These are phyloP conservation scores for Hemibagrus wyckioides DNA, from an alignment of 2,113 vertebrate genomes.

Conservation along the genomic window DNA sequence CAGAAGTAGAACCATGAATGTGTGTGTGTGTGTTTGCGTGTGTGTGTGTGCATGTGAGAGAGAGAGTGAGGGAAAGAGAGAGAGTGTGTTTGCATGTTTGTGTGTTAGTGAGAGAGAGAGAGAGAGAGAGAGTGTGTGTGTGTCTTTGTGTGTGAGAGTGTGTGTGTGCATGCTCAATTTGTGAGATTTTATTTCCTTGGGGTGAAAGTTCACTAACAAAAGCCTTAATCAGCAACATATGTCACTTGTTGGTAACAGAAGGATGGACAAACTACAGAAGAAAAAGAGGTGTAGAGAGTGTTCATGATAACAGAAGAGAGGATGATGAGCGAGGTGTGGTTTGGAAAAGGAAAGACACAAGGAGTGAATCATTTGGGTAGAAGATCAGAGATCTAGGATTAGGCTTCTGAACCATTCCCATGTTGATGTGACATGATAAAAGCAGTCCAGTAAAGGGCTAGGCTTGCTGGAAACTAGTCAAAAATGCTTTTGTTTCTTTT, in stretches of 20 bases:
- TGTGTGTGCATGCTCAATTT: neutral
- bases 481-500: neutral
- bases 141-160: neutral
- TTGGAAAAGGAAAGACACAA: constrained; percentile 1
- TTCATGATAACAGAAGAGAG: neutral
- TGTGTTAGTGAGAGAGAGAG: too few species aligned
- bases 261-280: constrained; percentile 7
- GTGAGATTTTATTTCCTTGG: constrained; percentile 30
- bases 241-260: constrained; percentile 14
- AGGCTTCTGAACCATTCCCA: constrained; percentile 11
- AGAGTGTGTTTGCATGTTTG: too few species aligned
- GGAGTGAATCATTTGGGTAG: neutral
- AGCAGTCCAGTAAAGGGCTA: neutral
- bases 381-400: constrained; percentile 18
- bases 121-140: too few species aligned
- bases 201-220: constrained; percentile 43
- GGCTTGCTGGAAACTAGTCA: neutral
- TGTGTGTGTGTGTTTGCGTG: constrained; percentile 1
- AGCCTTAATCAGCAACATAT: constrained; percentile 41
- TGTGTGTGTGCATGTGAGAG: too few species aligned
- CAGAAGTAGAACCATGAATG: neutral
- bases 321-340: neutral
- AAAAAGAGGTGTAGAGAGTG: neutral
- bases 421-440: neutral
- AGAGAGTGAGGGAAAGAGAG: too few species aligned